Base-by-base conservation (phyloP, 2,888 invertebrate genomes). In the Papilio demoleus region DNA sequence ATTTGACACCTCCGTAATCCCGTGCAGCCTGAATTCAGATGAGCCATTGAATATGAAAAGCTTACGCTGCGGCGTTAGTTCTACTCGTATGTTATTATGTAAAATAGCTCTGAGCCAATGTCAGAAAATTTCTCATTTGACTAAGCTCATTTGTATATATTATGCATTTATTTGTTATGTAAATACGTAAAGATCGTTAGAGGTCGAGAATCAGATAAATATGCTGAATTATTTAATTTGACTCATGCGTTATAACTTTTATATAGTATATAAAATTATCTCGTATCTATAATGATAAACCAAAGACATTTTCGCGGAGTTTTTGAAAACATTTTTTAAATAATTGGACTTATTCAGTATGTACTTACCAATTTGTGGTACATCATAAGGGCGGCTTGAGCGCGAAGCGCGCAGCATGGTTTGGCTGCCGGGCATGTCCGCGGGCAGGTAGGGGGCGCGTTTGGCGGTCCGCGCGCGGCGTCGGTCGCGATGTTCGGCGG, bases 361-460 rank as follows among this genome's bases (percentile, higher is more conserved):
- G 6, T 65, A 60, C 95, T 94, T 82, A 97, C 97, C 97, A 83
- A 97, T 97, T 93, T 96, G 97, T 77, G 97, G 97, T 75, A 97
- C 97, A 90, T 97, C 97, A 88, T 97, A 97, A 80, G 95, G 95
- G 79, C 96, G 93, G 84, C 94, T 95, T 74, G 96, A 95, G 77
- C 97, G 94, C 71, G 96, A 94, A 70, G 96, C 95, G 77, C 96
- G 94, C 81, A 96, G 90, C 96, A 97, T 96, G 89, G 96, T 94
- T 87, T 96, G 96, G 81, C 94, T 95, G 63, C 95, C 95, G 78
- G 27, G 24, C 6, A 95, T 93, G 78, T 94, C 94, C 67, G 93
- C 90, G 74, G 94, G 93, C 68, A 93, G 80, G 73, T 86, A 86
- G 45, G 86, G 87, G 22, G 85, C 77, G 71, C 92, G 86, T 77